Evolutionary conservation across 2,113 vertebrate genomes (phyloP), one percentile per base, ranked within the genome.

Genomic region (Gasterosteus nipponicus): DNA sequence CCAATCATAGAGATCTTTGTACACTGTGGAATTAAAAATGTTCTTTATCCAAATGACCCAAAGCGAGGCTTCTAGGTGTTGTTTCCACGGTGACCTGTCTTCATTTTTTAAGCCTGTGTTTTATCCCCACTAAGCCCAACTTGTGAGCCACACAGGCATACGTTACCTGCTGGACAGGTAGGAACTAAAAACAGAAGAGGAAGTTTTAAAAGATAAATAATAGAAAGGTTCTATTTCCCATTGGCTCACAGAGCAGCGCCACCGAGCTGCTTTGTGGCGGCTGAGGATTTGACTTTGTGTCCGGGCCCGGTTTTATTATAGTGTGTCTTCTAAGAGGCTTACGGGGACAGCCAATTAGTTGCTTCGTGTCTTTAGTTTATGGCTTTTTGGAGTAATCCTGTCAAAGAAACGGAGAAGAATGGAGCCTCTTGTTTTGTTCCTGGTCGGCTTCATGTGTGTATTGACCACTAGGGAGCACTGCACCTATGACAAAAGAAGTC

Each of bases 81-180:
- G 35, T 66, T 67, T 69, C 53, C 42, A 51, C 10, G 62, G 58
- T 67, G 18, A 61, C 64, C n/a, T 51, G 51, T 76, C 54, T 58
- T 59, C 38, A 53, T 66, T 74, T 69, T 71, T 47, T 33, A 65
- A 46, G 35, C 64, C 38, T 62, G 54, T 53, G 59, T 76, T 73
- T 72, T 38, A 67, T 26, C 69, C 63, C 69, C 68, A 26, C 44
- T 14, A 14, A 47, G 22, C 10, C 56, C 69, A 38, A 0, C 1
- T 15, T 46, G 26, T 18, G 38, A 73, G 76, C 73, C 33, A 35
- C 60, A 71, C 53, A 49, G 18, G 7, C 16, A n/a, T 4, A 38
- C 58, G 1, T 79, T 83, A 80, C 90, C 91, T 90, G 91, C 90
- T 80, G 90, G 91, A 78, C 91, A 77, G 90, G 89, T 89, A 78